These are phyloP conservation scores for Silurus lanzhouensis DNA, from an alignment of 2,797 vertebrate species.

Conservation along the genomic window DNA sequence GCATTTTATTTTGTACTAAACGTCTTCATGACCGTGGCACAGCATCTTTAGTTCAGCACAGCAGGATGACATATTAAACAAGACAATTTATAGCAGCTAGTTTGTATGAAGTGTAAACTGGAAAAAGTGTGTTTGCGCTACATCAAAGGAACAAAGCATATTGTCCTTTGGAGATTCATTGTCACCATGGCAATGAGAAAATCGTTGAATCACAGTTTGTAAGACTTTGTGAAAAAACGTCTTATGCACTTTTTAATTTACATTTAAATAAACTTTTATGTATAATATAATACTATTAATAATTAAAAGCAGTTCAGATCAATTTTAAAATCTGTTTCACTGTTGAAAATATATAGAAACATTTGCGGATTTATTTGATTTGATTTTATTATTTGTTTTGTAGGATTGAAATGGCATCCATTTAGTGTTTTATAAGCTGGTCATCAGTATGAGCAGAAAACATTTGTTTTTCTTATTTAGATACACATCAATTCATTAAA, in stretches of 20 bases:
- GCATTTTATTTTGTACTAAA: conserved; percentile 3
- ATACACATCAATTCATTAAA: neutral
- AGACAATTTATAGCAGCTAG: conserved; percentile 8
- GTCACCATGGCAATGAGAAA: neutral
- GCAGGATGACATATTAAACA: conserved; percentile 21
- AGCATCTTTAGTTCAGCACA: neutral
- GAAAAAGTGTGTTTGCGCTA: conserved; percentile 29
- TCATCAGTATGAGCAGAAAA: neutral
- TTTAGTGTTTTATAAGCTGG: neutral
- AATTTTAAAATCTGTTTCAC: neutral
- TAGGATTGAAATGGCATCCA: neutral
- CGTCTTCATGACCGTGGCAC: neutral
- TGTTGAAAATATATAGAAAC: neutral
- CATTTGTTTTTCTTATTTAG: neutral
- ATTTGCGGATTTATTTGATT: too few relatives aligned
- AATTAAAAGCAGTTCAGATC: neutral
- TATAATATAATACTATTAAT: too few relatives aligned
- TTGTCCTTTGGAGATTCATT: neutral
- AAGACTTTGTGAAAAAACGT: neutral
- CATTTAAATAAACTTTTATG: neutral
- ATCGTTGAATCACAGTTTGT: neutral
- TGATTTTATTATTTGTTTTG: neutral
- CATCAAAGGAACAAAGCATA: conserved; percentile 7
- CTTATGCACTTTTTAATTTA: neutral
- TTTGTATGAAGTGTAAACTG: conserved; percentile 31